A percentile compares a stretch with the other conserved stretches of the same genome.
Conservation (phyloP, 2,113 vertebrate genomes). For the Cryptotis parvus region DNA sequence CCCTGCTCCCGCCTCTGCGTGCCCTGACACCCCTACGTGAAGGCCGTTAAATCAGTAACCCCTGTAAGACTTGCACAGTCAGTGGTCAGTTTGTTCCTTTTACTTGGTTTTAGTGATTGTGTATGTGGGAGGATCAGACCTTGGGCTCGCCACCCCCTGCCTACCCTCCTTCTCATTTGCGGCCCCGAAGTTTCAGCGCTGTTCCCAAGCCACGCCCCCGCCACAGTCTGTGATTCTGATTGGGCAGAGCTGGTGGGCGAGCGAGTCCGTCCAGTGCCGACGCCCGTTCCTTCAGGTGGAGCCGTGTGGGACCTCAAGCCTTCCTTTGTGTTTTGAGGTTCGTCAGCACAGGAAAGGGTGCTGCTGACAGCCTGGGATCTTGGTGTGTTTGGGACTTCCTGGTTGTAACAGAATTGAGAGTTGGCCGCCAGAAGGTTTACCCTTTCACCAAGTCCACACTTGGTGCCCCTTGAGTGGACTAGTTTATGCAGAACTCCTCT, state of each 20-base stretch:
- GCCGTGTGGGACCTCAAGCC: slow-evolving; percentile 27
- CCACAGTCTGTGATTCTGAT: not conserved
- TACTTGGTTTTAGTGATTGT: not conserved
- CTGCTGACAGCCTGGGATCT: not conserved
- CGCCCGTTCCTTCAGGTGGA: not conserved
- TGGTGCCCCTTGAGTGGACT: not conserved
- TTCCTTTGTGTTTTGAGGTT: slow-evolving; percentile 16
- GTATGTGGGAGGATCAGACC: not conserved
- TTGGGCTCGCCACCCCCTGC: slow-evolving; percentile 40
- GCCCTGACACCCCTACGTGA: not conserved
- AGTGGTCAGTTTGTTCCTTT: not conserved
- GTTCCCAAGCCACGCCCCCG: too few species aligned
- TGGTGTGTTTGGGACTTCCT: not conserved
- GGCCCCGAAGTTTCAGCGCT: too few species aligned
- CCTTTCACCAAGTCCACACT: not conserved
- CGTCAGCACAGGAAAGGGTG: not conserved
- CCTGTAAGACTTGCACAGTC: not conserved
- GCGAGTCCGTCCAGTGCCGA: not conserved
- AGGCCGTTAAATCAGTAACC: slow-evolving; percentile 13
- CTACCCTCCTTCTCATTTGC: not conserved
- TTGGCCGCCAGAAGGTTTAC: slow-evolving; percentile 5
- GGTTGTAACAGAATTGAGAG: slow-evolving; percentile 19
- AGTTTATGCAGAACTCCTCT: slow-evolving; percentile 25
- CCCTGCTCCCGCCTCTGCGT: not conserved
- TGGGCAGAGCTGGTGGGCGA: not conserved